Percentiles rank a stretch among this genome's conserved stretches.
Evolutionary conservation across 2,888 invertebrate genomes (phyloP).

Genomic region (Plebejus anna): DNA sequence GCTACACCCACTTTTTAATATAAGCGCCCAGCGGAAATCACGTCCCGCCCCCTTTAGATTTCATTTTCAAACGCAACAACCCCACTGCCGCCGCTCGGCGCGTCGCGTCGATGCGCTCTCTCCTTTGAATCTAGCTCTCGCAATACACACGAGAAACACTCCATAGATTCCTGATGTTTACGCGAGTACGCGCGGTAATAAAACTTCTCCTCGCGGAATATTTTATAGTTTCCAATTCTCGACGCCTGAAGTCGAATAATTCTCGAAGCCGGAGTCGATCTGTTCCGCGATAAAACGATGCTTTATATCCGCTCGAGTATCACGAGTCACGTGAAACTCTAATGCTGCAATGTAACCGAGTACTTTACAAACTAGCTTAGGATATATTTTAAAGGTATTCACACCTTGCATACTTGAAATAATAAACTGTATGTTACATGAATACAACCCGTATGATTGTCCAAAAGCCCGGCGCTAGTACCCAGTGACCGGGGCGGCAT

Average conservation of each 20-base stretch:
- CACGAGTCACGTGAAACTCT: not conserved
- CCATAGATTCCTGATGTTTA: conserved; percentile 1
- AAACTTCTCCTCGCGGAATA: not conserved
- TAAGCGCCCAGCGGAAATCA: conserved; percentile 5
- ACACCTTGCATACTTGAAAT: not conserved
- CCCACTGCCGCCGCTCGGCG: not conserved
- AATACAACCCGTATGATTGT: not conserved
- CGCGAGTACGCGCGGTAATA: not conserved
- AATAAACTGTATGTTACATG: not conserved
- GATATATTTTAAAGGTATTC: not conserved
- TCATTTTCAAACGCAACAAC: conserved; percentile 8
- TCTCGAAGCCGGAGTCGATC: not conserved
- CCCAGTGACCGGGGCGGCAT: not conserved
- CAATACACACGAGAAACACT: not conserved
- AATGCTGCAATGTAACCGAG: not conserved
- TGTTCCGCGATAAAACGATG: not conserved
- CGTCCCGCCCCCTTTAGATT: conserved; percentile 14
- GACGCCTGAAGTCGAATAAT: not conserved
- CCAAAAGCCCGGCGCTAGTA: not conserved
- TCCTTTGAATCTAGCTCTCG: not conserved
- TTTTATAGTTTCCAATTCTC: not conserved
- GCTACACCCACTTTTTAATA: conserved; percentile 24
- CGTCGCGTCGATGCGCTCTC: not conserved
- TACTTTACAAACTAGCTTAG: not conserved
- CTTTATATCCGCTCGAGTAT: not conserved